Percentiles rank a stretch among this genome's conserved stretches.
These are phyloP conservation scores for Solenodon paradoxus DNA, from an alignment of 2,113 vertebrate genomes.

Conservation along the genomic window DNA sequence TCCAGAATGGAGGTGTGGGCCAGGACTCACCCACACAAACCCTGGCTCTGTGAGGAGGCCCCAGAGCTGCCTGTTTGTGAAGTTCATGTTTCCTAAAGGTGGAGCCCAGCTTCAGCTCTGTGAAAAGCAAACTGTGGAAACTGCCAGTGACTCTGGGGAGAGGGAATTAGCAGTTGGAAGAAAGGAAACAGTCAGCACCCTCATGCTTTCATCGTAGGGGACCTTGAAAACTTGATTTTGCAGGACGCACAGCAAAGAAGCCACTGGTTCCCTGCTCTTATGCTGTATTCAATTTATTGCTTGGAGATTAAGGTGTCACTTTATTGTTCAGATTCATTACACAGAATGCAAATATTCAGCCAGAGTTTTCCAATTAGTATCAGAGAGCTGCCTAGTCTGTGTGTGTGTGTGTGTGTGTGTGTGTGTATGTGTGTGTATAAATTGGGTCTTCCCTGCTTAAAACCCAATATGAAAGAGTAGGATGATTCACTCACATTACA, in stretches of 20 bases:
- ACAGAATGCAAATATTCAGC: constrained; percentile 70
- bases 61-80: not conserved
- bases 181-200: not conserved
- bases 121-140: constrained; percentile 24
- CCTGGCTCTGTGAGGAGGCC: not conserved
- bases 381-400: constrained; percentile 55
- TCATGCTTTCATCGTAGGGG: not conserved
- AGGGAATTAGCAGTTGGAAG: not conserved
- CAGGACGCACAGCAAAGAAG: constrained; percentile 16
- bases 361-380: constrained; percentile 73
- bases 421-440: constrained; percentile 48
- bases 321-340: constrained; percentile 68
- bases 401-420: constrained; percentile 14
- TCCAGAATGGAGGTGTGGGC: not conserved
- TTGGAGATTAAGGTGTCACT: constrained; percentile 38
- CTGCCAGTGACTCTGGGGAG: constrained; percentile 5
- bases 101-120: not conserved
- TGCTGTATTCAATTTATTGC: constrained; percentile 37
- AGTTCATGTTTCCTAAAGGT: constrained; percentile 9
- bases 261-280: not conserved
- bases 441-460: constrained; percentile 48
- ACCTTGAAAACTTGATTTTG: not conserved
- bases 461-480: constrained; percentile 68
- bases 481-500: constrained; percentile 69
- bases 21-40: not conserved